Percentiles rank a stretch among this genome's conserved stretches.
Evolutionary conservation across 2,888 invertebrate genomes (phyloP).

Genomic region (Mesochorus sp.): DNA sequence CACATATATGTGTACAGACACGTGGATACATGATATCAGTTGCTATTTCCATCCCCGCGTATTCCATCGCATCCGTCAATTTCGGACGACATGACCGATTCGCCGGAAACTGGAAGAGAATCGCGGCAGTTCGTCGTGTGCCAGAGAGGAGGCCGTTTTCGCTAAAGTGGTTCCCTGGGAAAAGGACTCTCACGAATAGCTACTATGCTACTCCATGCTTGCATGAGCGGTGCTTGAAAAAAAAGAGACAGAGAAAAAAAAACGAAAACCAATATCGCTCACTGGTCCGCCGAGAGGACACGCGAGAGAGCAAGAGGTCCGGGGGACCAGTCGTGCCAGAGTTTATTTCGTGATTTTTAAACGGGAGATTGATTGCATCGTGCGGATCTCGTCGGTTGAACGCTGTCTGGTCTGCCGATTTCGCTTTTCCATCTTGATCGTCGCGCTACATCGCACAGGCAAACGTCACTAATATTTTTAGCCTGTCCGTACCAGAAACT

Average conservation of each 20-base stretch:
- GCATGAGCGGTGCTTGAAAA: conserved; percentile 20
- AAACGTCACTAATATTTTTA: conserved; percentile 62
- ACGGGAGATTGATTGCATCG: conserved; percentile 71
- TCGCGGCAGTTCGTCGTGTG: conserved; percentile 28
- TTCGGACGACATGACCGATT: conserved; percentile 43
- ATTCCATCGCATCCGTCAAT: conserved; percentile 53
- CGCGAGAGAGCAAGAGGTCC: conserved; percentile 40
- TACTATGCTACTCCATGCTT: conserved; percentile 43
- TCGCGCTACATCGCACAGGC: conserved; percentile 37
- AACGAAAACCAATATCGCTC: conserved; percentile 70
- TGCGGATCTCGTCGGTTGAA: conserved; percentile 53
- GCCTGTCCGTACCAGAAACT: conserved; percentile 56
- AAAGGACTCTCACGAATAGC: conserved; percentile 46
- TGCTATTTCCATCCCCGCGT: conserved; percentile 42
- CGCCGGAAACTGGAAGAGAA: conserved; percentile 49
- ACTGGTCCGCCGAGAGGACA: conserved; percentile 51
- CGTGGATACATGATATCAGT: conserved; percentile 14
- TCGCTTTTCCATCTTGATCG: conserved; percentile 69
- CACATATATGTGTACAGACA: no score
- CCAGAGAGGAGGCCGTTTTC: conserved; percentile 36
- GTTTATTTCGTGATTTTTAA: conserved; percentile 73
- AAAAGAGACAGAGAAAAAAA: conserved; percentile 57
- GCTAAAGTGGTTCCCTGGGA: conserved; percentile 60
- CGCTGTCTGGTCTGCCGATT: conserved; percentile 66
- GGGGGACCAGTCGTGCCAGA: conserved; percentile 51